Evolutionary conservation across 2,888 invertebrate species (phyloP).

Genomic region (Torymus auratus): DNA sequence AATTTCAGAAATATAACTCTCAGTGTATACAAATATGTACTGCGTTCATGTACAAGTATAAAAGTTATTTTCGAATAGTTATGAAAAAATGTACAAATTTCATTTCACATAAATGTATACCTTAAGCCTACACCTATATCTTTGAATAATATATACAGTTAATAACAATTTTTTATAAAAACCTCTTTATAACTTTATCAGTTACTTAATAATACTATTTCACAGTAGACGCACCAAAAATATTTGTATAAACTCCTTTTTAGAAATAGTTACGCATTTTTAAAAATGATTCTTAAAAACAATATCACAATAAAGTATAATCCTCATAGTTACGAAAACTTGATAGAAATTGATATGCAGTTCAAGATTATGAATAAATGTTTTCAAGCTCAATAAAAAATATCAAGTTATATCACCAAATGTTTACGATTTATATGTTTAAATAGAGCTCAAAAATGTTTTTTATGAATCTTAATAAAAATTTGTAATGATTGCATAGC

Average conservation of each 20-base stretch:
- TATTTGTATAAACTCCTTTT: background rate
- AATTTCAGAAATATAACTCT: background rate
- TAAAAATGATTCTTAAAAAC: background rate
- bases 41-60: too few relatives aligned
- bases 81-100: background rate
- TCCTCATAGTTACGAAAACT: background rate
- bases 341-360: too few relatives aligned
- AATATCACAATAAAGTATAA: slow-evolving; percentile 20
- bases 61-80: too few relatives aligned
- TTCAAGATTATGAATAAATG: too few relatives aligned
- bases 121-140: background rate
- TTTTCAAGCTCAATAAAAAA: too few relatives aligned
- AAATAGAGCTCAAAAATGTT: too few relatives aligned
- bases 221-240: slow-evolving; percentile 16
- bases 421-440: too few relatives aligned
- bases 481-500: too few relatives aligned
- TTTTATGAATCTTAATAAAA: too few relatives aligned
- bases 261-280: background rate
- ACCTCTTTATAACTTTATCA: background rate
- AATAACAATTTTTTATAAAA: slow-evolving; percentile 35
- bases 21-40: background rate
- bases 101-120: background rate
- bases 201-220: slow-evolving; percentile 7
- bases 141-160: background rate
- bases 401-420: too few relatives aligned